Conservation (phyloP, 2,113 vertebrate genomes). For the Siniperca knerii region DNA sequence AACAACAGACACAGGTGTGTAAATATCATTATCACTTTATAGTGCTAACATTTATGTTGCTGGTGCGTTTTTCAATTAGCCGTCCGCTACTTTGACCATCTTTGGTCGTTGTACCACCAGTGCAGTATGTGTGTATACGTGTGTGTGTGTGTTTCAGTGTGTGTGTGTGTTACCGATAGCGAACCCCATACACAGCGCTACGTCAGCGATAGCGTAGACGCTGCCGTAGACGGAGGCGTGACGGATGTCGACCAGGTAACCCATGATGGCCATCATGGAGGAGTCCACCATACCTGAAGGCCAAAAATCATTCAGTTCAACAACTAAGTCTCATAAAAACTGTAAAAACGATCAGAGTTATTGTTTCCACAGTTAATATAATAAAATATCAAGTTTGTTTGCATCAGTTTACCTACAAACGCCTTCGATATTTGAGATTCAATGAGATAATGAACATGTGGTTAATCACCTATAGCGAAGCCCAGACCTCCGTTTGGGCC, state of each 20-base stretch:
- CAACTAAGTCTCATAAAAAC: background rate
- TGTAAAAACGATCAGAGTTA: background rate
- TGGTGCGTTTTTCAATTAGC: too few relatives aligned
- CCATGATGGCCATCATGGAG: conserved; percentile 95
- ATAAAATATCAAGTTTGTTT: background rate
- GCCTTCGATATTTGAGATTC: background rate
- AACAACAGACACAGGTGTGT: conserved; percentile 2
- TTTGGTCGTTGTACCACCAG: too few relatives aligned
- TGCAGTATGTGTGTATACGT: background rate
- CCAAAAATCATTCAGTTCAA: background rate
- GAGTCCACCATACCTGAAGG: conserved; percentile 94
- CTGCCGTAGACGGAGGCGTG: conserved; percentile 91
- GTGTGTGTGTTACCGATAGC: conserved; percentile 86
- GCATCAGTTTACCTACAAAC: too few relatives aligned
- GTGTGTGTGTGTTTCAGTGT: background rate
- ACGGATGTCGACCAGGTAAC: conserved; percentile 92
- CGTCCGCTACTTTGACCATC: too few relatives aligned
- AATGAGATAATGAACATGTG: background rate
- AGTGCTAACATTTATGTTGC: too few relatives aligned
- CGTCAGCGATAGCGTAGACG: conserved; percentile 92
- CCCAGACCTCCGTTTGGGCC: conserved; percentile 90
- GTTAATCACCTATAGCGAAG: conserved; percentile 90
- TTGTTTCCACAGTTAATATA: background rate
- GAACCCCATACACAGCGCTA: conserved; percentile 94
- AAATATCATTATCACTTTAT: background rate